phyloP scores from a whole-genome alignment of 2,888 invertebrate genomes.

The Alloplasta piceator region DNA sequence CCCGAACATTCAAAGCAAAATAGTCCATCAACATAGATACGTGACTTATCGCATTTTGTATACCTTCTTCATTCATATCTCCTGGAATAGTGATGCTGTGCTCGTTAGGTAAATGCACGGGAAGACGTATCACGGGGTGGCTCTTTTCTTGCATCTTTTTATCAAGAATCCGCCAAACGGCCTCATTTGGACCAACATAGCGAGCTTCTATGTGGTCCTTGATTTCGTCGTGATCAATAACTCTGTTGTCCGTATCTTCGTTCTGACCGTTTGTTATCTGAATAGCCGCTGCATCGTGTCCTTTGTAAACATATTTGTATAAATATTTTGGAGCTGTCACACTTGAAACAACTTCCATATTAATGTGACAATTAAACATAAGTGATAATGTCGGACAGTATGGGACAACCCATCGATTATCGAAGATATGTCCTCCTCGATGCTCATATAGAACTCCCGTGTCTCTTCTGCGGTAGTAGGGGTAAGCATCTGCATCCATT shows the following conservation, averaged over 20 bases:
- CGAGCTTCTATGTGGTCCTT: too few relatives aligned
- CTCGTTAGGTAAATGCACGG: too few relatives aligned
- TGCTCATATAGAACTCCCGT: slow-evolving; percentile 57
- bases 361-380: slow-evolving; percentile 70
- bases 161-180: too few relatives aligned
- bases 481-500: slow-evolving; percentile 70
- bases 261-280: slow-evolving; percentile 1
- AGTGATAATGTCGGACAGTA: slow-evolving; percentile 67
- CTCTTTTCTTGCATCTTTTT: too few relatives aligned
- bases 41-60: neutral
- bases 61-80: too few relatives aligned
- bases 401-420: slow-evolving; percentile 77
- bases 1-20: neutral
- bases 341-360: slow-evolving; percentile 70
- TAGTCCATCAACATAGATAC: neutral
- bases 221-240: too few relatives aligned
- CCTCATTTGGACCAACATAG: too few relatives aligned
- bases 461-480: slow-evolving; percentile 66
- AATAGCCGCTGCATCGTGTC: slow-evolving; percentile 65
- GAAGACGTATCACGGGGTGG: too few relatives aligned
- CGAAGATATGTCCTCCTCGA: slow-evolving; percentile 59
- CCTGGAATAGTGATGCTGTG: too few relatives aligned
- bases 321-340: slow-evolving; percentile 70
- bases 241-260: too few relatives aligned
- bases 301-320: slow-evolving; percentile 71